Evolutionary conservation across 2,113 vertebrate genomes (phyloP), one percentile per base, ranked within the genome.

Genomic region (Salminus brasiliensis): DNA sequence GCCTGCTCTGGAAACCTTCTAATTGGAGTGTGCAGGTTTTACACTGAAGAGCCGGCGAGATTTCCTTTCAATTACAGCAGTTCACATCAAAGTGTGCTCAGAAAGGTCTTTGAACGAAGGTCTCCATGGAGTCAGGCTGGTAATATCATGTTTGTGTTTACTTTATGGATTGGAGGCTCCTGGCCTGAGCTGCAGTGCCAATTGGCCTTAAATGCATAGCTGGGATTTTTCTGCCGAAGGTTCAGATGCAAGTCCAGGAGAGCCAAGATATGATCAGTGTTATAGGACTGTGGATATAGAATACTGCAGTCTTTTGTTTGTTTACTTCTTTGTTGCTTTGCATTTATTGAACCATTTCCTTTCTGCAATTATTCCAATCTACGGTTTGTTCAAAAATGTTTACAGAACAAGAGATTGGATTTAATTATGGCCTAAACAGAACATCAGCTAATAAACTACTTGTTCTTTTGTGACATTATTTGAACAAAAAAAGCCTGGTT

Each of bases 1-100:
- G 78, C 29, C 21, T 65, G 57, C 70, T 36, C 53, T 80, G 34
- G 68, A 70, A 82, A 55, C 18, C 57, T 52, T 62, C 53, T 30
- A 39, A 72, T 45, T 45, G 60, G 49, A 77, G 43, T 39, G 15
- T 4, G 2, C 21, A n/a, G 3, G 6, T 27, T 72, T 49, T 52
- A 55, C 36, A 70, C 47, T 23, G 43, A 13, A 15, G 72, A 66
- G 75, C 41, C 29, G 63, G 34, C 59, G 82, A 13, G 21, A 74
- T 82, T 70, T 78, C 23, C 47, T 76, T 79, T 80, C 69, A 84
- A 67, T 81, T 82, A 68, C 72, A 79, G 32, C 53, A 45, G 15
- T 79, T 73, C 32, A 83, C 76, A 76, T 81, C 55, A 86, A 86
- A 84, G 69, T 47, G 36, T 1, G 21, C 53, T 67, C 27, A 47